These are phyloP conservation scores for Macrosteles quadrilineatus DNA, from an alignment of 1,140 invertebrate genomes.

Conservation along the genomic window DNA sequence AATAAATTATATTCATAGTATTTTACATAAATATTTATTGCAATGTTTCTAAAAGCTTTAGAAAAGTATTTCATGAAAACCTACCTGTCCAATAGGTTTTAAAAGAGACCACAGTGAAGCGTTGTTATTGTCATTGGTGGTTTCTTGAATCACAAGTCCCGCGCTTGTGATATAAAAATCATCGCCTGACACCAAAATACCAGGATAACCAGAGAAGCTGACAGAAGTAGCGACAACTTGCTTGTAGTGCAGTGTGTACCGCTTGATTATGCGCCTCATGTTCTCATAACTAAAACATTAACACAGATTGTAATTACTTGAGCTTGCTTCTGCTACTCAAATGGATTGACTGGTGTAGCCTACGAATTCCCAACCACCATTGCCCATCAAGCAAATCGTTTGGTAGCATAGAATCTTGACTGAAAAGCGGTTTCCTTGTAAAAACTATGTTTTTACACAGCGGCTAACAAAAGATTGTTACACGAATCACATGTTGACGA, in stretches of 20 bases:
- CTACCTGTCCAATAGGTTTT: slow-evolving; percentile 53
- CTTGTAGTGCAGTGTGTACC: slow-evolving; percentile 60
- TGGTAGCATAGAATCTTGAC: neutral
- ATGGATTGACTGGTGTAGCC: neutral
- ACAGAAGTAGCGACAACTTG: slow-evolving; percentile 55
- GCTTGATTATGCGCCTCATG: slow-evolving; percentile 67
- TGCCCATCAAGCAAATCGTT: neutral
- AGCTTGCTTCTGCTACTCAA: neutral
- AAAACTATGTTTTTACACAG: neutral
- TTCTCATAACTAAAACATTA: slow-evolving; percentile 52
- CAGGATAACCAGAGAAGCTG: slow-evolving; percentile 68
- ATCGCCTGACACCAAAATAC: slow-evolving; percentile 61
- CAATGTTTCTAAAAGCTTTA: too few species aligned
- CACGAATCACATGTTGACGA: too few species aligned
- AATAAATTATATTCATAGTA: too few species aligned
- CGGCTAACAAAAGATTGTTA: too few species aligned
- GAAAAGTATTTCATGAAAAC: too few species aligned
- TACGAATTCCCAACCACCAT: neutral
- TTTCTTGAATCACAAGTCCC: slow-evolving; percentile 68
- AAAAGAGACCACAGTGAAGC: slow-evolving; percentile 60
- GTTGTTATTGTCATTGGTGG: slow-evolving; percentile 74
- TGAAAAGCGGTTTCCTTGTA: neutral
- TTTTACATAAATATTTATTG: too few species aligned
- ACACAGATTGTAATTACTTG: neutral
- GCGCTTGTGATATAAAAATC: slow-evolving; percentile 70